Percentiles rank a stretch among this genome's conserved stretches.
These are phyloP conservation scores for Hyposoter dolosus DNA, from an alignment of 2,888 invertebrate genomes.

Conservation along the genomic window DNA sequence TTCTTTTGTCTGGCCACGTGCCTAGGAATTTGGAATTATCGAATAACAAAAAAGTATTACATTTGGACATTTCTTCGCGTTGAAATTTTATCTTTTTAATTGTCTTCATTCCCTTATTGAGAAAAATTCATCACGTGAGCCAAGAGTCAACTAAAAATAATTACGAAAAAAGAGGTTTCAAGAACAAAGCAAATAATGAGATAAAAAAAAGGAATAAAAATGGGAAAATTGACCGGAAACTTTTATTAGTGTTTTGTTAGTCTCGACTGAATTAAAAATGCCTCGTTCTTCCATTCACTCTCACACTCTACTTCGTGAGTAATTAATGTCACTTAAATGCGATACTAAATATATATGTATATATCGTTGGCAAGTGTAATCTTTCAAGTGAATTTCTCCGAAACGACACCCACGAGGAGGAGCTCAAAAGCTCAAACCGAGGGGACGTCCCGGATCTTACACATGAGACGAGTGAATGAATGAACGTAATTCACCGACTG, in stretches of 20 bases:
- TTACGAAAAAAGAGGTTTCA: neutral
- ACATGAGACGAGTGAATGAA: slow-evolving; percentile 40
- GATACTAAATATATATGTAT: neutral
- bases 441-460: slow-evolving; percentile 41
- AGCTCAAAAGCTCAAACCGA: slow-evolving; percentile 24
- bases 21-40: neutral
- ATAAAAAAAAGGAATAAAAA: neutral
- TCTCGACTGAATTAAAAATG: neutral
- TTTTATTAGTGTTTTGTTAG: slow-evolving; percentile 9
- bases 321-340: slow-evolving; percentile 59
- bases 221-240: slow-evolving; percentile 3
- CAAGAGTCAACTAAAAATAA: neutral
- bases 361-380: neutral
- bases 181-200: neutral
- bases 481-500: slow-evolving; percentile 54
- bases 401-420: slow-evolving; percentile 39
- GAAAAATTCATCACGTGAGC: neutral
- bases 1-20: slow-evolving; percentile 2
- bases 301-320: slow-evolving; percentile 56
- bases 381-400: slow-evolving; percentile 50
- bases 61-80: neutral
- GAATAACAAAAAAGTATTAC: neutral
- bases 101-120: neutral
- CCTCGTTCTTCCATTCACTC: slow-evolving; percentile 7
- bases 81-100: neutral